Conservation (phyloP, 2,113 vertebrate genomes). For the Bubalus kerabau region DNA sequence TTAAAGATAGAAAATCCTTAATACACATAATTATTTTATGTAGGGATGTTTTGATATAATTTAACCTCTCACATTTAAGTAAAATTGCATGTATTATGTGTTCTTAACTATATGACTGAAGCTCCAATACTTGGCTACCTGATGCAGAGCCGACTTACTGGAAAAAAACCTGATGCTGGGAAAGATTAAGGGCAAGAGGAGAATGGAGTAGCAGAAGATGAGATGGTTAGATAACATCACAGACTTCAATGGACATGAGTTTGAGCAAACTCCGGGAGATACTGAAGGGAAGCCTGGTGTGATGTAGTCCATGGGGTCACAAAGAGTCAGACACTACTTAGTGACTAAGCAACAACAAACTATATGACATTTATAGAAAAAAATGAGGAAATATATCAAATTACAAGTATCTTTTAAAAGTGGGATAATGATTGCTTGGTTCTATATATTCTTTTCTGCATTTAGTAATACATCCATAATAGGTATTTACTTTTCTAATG, state of each 20-base stretch:
- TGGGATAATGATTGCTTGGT: not conserved
- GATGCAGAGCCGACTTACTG: not conserved
- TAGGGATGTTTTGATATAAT: not conserved
- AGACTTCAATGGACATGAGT: not conserved
- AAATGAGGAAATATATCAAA: not conserved
- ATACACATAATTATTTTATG: not conserved
- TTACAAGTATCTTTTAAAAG: not conserved
- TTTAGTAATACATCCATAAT: not conserved
- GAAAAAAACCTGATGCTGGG: not conserved
- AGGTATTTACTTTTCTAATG: not conserved
- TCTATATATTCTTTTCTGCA: not conserved
- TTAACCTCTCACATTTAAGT: conserved; percentile 2
- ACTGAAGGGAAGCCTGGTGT: not conserved
- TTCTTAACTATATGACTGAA: not conserved
- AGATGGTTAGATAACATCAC: not conserved
- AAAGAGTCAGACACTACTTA: not conserved
- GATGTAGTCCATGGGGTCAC: not conserved
- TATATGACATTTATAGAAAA: not conserved
- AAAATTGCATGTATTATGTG: not conserved
- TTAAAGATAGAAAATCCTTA: not conserved
- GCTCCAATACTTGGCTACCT: not conserved
- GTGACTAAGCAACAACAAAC: not conserved
- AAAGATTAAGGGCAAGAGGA: not conserved
- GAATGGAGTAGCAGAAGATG: not conserved
- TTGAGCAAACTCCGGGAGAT: not conserved